Evolutionary conservation across 1,140 invertebrate species (phyloP).

Genomic region (Eueides isabella): DNA sequence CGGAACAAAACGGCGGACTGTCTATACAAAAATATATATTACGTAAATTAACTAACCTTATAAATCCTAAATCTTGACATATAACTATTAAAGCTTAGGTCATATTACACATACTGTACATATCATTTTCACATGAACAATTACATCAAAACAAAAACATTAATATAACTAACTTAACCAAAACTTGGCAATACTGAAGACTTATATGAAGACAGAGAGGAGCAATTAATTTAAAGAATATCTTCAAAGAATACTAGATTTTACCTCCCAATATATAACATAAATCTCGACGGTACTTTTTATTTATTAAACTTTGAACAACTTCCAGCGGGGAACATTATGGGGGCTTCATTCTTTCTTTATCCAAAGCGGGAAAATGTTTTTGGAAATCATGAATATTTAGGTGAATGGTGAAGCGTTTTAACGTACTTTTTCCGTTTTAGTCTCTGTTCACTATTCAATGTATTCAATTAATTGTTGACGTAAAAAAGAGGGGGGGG

Average conservation of each 20-base stretch:
- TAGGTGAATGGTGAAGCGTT: background rate
- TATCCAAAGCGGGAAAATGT: background rate
- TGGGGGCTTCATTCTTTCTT: background rate
- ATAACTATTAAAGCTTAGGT: too few relatives aligned
- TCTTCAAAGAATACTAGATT: background rate
- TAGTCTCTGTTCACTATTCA: background rate
- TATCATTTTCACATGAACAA: background rate
- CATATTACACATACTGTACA: background rate
- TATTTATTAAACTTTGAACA: conserved; percentile 18
- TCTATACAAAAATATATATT: too few relatives aligned
- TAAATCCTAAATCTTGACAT: too few relatives aligned
- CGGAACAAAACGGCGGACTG: too few relatives aligned
- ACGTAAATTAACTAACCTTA: background rate
- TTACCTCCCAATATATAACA: conserved; percentile 16
- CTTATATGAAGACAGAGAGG: conserved; percentile 16
- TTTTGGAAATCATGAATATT: conserved; percentile 3
- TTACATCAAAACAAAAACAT: conserved; percentile 10
- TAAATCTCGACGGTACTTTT: conserved; percentile 12
- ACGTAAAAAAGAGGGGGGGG: background rate
- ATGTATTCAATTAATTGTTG: background rate
- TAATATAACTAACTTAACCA: conserved; percentile 1
- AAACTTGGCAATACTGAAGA: conserved; percentile 10
- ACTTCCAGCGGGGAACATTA: background rate
- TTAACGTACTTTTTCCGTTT: background rate
- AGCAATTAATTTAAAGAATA: conserved; percentile 19